Evolutionary conservation across 2,888 invertebrate species (phyloP).

Genomic region (Leptopilina myrica): DNA sequence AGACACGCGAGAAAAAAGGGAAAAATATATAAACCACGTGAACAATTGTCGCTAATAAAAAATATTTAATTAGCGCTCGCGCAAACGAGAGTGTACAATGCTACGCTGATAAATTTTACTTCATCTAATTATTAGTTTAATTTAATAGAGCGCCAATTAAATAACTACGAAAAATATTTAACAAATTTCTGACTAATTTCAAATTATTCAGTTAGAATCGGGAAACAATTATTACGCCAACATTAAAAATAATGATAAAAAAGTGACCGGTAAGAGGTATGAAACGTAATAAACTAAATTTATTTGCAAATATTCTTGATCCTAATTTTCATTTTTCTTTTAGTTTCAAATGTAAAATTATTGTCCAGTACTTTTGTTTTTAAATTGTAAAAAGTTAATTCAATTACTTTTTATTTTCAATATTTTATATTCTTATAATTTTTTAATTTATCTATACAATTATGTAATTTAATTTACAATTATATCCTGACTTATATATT

Average conservation of each 20-base stretch:
- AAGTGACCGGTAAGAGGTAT: not conserved
- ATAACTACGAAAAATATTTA: conserved; percentile 1
- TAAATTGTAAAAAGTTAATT: no score
- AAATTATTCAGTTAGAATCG: not conserved
- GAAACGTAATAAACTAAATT: not conserved
- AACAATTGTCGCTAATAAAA: conserved; percentile 35
- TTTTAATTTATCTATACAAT: no score
- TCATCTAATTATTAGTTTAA: not conserved
- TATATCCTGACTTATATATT: no score
- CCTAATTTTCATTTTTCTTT: not conserved
- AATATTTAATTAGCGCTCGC: not conserved
- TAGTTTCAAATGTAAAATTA: not conserved
- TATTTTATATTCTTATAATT: no score
- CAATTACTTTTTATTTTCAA: no score
- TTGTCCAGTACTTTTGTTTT: no score
- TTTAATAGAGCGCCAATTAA: not conserved
- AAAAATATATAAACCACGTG: conserved; percentile 20
- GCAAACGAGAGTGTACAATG: not conserved
- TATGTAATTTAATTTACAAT: no score
- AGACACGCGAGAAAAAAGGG: not conserved
- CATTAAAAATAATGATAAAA: not conserved
- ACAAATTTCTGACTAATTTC: not conserved
- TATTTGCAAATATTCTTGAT: not conserved
- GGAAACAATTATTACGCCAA: not conserved
- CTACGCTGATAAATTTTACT: not conserved